phyloP scores from a whole-genome alignment of 2,888 invertebrate genomes.

The Panopea generosa region DNA sequence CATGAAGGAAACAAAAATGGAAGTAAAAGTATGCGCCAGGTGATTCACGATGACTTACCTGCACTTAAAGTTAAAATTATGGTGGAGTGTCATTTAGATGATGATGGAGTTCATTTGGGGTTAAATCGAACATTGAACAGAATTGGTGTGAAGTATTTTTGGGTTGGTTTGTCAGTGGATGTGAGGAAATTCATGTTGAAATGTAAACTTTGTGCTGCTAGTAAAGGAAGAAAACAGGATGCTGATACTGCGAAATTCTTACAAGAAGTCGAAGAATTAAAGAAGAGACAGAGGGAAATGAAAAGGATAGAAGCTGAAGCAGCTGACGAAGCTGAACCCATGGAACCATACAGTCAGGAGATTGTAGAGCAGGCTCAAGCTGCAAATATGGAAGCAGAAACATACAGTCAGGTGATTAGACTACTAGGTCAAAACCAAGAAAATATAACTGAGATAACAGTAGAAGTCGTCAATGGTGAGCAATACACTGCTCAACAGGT shows the following conservation, averaged over 20 bases:
- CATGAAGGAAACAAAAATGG: constrained; percentile 48
- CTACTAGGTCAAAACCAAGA: constrained; percentile 45
- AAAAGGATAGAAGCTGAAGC: constrained; percentile 17
- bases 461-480: constrained; percentile 35
- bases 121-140: constrained; percentile 45
- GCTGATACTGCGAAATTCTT: constrained; percentile 17
- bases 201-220: constrained; percentile 43
- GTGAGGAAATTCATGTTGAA: constrained; percentile 49
- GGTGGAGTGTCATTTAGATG: constrained; percentile 57
- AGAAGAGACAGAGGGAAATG: constrained; percentile 13
- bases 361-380: constrained; percentile 6
- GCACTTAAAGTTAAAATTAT: constrained; percentile 56
- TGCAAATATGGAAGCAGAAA: neutral
- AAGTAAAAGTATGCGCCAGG: constrained; percentile 31
- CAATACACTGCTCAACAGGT: no score
- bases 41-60: constrained; percentile 58
- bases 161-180: constrained; percentile 50
- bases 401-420: constrained; percentile 33
- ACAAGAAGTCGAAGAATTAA: constrained; percentile 34
- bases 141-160: constrained; percentile 42
- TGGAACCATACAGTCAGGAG: neutral
- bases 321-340: neutral
- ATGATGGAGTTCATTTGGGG: constrained; percentile 52
- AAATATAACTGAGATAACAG: constrained; percentile 51
- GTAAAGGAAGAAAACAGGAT: constrained; percentile 25